Percentiles rank a stretch among this genome's conserved stretches.
phyloP scores from a whole-genome alignment of 1,140 invertebrate species.

The Diabrotica undecimpunctata region DNA sequence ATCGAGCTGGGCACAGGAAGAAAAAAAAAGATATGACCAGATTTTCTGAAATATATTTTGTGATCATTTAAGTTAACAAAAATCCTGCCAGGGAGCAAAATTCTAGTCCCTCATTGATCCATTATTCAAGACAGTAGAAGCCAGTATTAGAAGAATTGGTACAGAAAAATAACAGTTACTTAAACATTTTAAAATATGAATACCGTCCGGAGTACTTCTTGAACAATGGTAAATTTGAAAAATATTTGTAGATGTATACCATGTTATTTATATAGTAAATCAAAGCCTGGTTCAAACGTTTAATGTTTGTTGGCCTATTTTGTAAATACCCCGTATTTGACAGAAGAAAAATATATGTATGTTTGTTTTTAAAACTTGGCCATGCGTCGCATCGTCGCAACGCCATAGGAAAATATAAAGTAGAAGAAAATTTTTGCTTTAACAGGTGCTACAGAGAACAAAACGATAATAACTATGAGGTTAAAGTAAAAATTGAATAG shows the following conservation, averaged over 20 bases:
- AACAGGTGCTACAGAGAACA: no score
- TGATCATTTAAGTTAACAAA: background rate
- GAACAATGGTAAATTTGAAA: constrained; percentile 37
- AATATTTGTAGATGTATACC: constrained; percentile 39
- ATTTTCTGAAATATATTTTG: no score
- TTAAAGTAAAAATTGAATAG: no score
- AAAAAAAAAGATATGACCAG: no score
- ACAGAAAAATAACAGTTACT: constrained; percentile 18
- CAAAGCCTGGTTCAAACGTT: constrained; percentile 18
- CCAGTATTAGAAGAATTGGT: constrained; percentile 41
- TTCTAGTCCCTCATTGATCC: constrained; percentile 44
- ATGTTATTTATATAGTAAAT: constrained; percentile 39
- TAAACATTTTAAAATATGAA: constrained; percentile 34
- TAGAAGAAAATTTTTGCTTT: no score
- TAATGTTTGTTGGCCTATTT: constrained; percentile 14
- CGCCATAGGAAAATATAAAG: no score
- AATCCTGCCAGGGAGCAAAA: constrained; percentile 21
- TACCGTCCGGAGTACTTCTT: constrained; percentile 44
- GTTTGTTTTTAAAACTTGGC: background rate
- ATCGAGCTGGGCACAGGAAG: no score
- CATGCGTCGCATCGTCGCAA: no score
- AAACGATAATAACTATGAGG: no score
- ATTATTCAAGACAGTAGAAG: constrained; percentile 42
- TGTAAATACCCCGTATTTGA: background rate
- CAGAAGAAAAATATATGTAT: constrained; percentile 2